Evolutionary conservation across 2,113 vertebrate genomes (phyloP).

Genomic region (Dipodomys spectabilis): DNA sequence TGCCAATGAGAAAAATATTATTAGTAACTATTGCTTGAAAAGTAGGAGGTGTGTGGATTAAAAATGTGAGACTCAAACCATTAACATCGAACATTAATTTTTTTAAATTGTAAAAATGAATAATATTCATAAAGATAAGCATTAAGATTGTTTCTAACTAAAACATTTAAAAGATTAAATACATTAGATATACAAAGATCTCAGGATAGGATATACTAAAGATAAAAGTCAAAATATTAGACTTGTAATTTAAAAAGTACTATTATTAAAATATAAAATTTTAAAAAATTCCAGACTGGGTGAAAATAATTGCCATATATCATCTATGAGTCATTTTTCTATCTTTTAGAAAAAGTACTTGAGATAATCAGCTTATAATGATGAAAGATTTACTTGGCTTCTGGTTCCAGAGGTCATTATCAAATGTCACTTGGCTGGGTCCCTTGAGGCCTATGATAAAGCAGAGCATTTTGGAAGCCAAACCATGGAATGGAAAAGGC

Average conservation of each 20-base stretch:
- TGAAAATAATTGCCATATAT: not conserved
- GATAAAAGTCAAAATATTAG: not conserved
- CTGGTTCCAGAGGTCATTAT: not conserved
- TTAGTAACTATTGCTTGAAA: too few species aligned
- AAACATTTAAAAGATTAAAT: not conserved
- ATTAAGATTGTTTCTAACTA: not conserved
- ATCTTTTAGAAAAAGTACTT: not conserved
- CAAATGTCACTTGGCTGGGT: not conserved
- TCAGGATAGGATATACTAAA: not conserved
- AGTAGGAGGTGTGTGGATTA: too few species aligned
- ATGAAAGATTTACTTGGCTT: not conserved
- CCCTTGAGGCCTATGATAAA: not conserved
- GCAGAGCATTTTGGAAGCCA: not conserved
- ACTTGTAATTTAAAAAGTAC: too few species aligned
- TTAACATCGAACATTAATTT: too few species aligned
- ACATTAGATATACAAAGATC: not conserved
- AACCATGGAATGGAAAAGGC: too few species aligned
- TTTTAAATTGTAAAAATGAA: not conserved
- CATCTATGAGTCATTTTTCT: not conserved
- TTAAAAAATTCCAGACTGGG: not conserved
- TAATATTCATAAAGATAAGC: not conserved
- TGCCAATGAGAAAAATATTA: not conserved
- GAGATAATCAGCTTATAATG: not conserved
- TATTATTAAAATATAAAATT: not conserved
- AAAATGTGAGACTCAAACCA: too few species aligned